Percentiles rank a stretch among this genome's conserved stretches.
Conservation (phyloP, 2,113 vertebrate genomes). For the Ceyx melanurus region DNA sequence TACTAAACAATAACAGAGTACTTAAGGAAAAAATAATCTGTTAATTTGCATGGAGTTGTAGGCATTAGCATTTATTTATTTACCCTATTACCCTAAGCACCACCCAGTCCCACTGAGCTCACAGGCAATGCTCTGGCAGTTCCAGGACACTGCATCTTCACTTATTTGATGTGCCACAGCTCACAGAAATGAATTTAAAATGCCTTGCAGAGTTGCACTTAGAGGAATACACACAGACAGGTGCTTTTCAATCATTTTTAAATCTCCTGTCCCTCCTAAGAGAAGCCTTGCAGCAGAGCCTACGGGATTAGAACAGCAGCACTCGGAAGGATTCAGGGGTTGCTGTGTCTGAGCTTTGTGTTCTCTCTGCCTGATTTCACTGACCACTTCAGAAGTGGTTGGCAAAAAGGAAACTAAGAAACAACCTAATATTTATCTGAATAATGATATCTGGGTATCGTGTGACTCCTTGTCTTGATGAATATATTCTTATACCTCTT, state of each 20-base stretch:
- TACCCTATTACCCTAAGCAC: background rate
- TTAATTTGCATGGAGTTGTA: background rate
- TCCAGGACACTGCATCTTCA: background rate
- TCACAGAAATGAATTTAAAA: background rate
- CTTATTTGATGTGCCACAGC: background rate
- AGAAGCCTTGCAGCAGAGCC: background rate
- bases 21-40: background rate
- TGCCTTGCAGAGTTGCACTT: background rate
- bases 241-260: background rate
- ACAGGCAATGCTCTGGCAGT: background rate
- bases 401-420: background rate
- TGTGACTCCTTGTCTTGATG: background rate
- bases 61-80: conserved; percentile 15
- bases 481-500: background rate
- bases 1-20: conserved; percentile 6
- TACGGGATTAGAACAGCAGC: background rate
- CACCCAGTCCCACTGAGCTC: background rate
- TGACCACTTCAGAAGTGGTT: background rate
- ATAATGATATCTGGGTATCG: background rate
- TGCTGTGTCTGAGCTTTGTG: background rate
- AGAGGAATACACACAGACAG: background rate
- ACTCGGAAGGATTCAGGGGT: background rate
- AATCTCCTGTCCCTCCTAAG: background rate
- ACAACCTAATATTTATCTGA: background rate
- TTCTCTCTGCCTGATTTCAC: background rate